A percentile compares a stretch with the other conserved stretches of the same genome.
These are phyloP conservation scores for Heliothis virescens DNA, from an alignment of 1,140 invertebrate genomes.

Conservation along the genomic window DNA sequence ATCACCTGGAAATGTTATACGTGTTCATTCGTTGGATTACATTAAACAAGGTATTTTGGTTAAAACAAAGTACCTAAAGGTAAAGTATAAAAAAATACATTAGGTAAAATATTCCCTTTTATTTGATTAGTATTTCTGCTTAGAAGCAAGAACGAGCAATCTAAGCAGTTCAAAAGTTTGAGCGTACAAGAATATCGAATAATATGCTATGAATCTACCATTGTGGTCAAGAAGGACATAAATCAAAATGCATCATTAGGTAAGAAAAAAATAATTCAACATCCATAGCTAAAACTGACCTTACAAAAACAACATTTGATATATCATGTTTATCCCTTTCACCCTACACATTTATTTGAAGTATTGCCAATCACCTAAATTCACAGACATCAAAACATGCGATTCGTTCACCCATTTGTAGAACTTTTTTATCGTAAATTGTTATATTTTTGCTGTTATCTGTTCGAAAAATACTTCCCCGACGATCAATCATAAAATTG, in stretches of 20 bases:
- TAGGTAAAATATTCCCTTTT: no score
- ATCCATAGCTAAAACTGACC: neutral
- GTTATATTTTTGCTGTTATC: constrained; percentile 61
- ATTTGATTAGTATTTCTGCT: no score
- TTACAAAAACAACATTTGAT: constrained; percentile 27
- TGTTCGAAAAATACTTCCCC: constrained; percentile 49
- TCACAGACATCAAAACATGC: constrained; percentile 51
- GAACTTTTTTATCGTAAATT: constrained; percentile 58
- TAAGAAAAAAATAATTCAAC: neutral
- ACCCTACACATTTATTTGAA: constrained; percentile 24
- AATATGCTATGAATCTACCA: neutral
- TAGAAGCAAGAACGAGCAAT: no score
- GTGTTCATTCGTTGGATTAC: neutral
- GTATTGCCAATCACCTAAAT: constrained; percentile 52
- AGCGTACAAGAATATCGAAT: no score
- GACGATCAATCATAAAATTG: constrained; percentile 60
- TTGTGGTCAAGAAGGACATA: neutral
- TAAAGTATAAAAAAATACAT: no score
- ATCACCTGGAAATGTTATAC: constrained; percentile 63
- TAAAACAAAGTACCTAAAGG: no score
- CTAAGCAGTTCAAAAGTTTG: no score
- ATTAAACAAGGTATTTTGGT: no score
- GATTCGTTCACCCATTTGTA: constrained; percentile 47
- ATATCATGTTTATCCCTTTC: constrained; percentile 24
- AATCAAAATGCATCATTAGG: constrained; percentile 4